These are phyloP conservation scores for Autographa pulchrina DNA, from an alignment of 2,888 invertebrate genomes.

Conservation along the genomic window DNA sequence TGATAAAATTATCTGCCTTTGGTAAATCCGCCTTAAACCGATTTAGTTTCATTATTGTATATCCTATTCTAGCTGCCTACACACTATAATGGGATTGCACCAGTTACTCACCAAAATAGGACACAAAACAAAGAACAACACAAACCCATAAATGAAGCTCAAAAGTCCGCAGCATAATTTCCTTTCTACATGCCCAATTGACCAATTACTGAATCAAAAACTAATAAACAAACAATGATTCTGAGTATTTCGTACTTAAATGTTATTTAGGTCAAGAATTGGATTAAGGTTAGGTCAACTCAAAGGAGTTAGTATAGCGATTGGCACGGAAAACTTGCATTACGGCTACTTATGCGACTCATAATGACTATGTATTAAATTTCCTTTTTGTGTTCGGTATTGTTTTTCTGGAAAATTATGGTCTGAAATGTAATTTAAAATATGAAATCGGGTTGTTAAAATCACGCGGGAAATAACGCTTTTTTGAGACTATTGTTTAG, in stretches of 20 bases:
- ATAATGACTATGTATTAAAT: slow-evolving; percentile 3
- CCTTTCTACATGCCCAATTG: neutral
- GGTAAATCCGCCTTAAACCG: too few species aligned
- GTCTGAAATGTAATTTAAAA: neutral
- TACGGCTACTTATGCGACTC: neutral
- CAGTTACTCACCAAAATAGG: neutral
- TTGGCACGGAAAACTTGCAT: slow-evolving; percentile 7
- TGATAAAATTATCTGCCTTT: too few species aligned
- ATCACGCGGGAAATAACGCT: too few species aligned
- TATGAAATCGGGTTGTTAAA: neutral
- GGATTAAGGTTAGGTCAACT: slow-evolving; percentile 13
- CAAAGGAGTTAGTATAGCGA: neutral
- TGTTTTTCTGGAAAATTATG: neutral
- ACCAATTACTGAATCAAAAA: neutral
- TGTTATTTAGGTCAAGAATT: slow-evolving; percentile 15
- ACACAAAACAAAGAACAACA: neutral
- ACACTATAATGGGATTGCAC: neutral
- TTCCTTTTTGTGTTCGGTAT: neutral
- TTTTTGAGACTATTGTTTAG: too few species aligned
- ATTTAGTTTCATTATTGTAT: neutral
- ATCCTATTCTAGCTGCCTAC: neutral
- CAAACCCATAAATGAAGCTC: neutral
- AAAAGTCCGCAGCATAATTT: neutral
- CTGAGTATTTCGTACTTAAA: slow-evolving; percentile 1
- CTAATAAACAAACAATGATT: slow-evolving; percentile 7